Evolutionary conservation across 2,113 vertebrate species (phyloP).

Genomic region (Chroicocephalus ridibundus): DNA sequence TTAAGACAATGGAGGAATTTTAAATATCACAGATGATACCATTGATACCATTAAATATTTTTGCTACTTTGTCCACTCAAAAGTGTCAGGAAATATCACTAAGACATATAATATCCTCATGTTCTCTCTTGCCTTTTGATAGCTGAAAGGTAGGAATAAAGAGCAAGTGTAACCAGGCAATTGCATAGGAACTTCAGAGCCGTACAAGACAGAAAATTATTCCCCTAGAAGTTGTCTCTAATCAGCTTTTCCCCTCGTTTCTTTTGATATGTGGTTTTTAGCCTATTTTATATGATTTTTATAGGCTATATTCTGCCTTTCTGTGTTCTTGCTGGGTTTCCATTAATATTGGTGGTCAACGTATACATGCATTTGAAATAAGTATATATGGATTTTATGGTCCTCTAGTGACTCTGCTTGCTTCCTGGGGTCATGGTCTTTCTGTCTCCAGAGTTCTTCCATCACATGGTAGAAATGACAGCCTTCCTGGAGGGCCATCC

Average conservation of each 20-base stretch:
- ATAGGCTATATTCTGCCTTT: neutral
- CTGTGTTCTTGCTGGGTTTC: neutral
- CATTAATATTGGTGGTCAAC: neutral
- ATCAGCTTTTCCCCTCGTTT: neutral
- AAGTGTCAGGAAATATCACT: neutral
- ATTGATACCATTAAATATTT: neutral
- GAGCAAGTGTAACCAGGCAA: neutral
- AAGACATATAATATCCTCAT: neutral
- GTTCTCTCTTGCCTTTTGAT: neutral
- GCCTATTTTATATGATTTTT: neutral
- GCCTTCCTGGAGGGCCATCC: neutral
- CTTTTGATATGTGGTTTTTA: neutral
- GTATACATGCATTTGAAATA: neutral
- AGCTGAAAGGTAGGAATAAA: neutral
- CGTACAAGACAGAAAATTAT: neutral
- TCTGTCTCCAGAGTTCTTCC: neutral
- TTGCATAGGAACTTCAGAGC: neutral
- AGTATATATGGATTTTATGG: neutral
- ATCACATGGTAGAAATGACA: neutral
- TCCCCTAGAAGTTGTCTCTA: neutral
- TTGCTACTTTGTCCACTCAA: neutral
- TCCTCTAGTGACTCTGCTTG: neutral
- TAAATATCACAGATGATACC: neutral
- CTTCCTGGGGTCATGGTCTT: neutral
- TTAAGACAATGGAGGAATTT: neutral